Base-by-base conservation (phyloP, 2,888 invertebrate genomes). In the Lumbricus terrestris region DNA sequence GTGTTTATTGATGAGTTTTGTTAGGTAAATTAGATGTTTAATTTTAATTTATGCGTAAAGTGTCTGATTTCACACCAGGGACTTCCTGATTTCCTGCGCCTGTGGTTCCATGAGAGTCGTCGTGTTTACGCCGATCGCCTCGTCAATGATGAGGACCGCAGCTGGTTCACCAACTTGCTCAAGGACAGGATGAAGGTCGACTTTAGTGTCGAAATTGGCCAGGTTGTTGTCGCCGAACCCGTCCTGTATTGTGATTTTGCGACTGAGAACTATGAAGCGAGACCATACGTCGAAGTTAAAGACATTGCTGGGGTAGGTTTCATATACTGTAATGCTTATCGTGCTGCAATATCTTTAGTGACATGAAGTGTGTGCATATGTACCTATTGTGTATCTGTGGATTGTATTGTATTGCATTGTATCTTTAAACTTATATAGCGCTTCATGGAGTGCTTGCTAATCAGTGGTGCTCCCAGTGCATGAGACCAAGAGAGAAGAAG, bases 181-280 rank as follows among this genome's bases (percentile, higher is more conserved):
- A 93, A 93, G 88, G 91, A 93, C 29, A 96, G 96, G 93, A 96
- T 97, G 91, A 93, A 94, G 90, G 88, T 92, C 0, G 96, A 96
- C 37, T 97, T 97, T 92, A 94, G 95, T 0, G 95, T 93, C 8
- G 95, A 96, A 40, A 93, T 96, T 0, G 92, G 94, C 0, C 95
- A 95, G 0, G 95, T 96, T 0, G 92, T 97, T 1, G 96, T 96
- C 0, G 95, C 94, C 0, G 94, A 96, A 8, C 94, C 96, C 16
- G 95, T 97, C 93, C 94, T 97, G 90, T 97, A 96, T 93, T 97
- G 96, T 0, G 97, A 97, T 94, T 97, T 97, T 93, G 92, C 94
- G 92, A 91, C 93, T 16, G 92, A 92, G 82, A 92, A 91, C 82
- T 96, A 93, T 29, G 94, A 95, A 82, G 94, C 93, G 91, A 93